Evolutionary conservation across 2,888 invertebrate species (phyloP).

Genomic region (Timema podura): DNA sequence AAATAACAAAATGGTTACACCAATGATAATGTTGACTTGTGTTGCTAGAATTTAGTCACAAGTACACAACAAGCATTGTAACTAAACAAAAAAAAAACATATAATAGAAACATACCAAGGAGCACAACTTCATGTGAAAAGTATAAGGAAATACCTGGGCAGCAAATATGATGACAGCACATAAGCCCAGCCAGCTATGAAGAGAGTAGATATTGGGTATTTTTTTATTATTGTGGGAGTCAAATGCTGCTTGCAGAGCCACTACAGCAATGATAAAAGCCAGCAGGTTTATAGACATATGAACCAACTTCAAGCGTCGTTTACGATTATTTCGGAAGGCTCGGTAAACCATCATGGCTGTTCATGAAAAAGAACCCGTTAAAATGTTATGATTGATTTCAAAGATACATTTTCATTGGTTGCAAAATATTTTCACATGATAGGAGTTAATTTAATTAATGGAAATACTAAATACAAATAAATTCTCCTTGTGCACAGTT

Average conservation of each 20-base stretch:
- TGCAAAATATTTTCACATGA: too few relatives aligned
- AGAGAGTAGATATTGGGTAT: conserved; percentile 69
- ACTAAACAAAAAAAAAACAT: conserved; percentile 8
- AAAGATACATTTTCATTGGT: too few relatives aligned
- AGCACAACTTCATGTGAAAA: not conserved
- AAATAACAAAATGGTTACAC: too few relatives aligned
- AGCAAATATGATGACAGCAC: conserved; percentile 67
- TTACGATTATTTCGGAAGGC: conserved; percentile 69
- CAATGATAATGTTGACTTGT: too few relatives aligned
- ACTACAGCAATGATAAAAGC: conserved; percentile 65
- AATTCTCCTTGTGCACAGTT: too few relatives aligned
- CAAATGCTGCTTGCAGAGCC: conserved; percentile 73
- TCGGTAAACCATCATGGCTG: conserved; percentile 79
- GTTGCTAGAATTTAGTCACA: not conserved
- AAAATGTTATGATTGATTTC: too few relatives aligned
- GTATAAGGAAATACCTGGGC: conserved; percentile 55
- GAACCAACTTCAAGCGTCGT: conserved; percentile 67
- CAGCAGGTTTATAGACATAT: conserved; percentile 63
- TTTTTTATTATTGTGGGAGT: conserved; percentile 65
- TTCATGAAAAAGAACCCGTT: conserved; percentile 36
- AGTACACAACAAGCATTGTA: not conserved
- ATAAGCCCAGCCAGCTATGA: conserved; percentile 78
- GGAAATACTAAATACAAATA: too few relatives aligned
- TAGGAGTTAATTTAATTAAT: too few relatives aligned
- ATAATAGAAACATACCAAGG: not conserved